Evolutionary conservation across 2,113 vertebrate species (phyloP).

Genomic region (Notarius quadriscutis): DNA sequence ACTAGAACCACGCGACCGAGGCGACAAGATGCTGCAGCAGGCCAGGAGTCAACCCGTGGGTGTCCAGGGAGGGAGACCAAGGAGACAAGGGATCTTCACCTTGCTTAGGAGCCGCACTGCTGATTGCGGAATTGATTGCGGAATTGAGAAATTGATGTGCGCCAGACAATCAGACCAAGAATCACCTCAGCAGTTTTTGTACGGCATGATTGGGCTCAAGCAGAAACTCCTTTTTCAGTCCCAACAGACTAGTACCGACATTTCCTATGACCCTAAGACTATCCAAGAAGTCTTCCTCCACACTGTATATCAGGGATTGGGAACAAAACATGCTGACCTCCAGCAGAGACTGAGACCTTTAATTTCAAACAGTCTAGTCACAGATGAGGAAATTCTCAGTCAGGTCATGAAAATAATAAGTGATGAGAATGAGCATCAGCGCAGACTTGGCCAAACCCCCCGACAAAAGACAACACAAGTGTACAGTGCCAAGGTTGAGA

Average conservation of each 20-base stretch:
- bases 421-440: constrained; percentile 26
- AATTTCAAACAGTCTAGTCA: background rate
- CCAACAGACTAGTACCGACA: background rate
- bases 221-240: background rate
- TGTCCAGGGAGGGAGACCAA: too few species aligned
- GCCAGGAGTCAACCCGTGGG: too few species aligned
- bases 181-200: background rate
- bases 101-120: too few species aligned
- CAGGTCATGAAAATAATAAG: constrained; percentile 28
- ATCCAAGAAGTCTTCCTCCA: background rate
- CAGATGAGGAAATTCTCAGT: constrained; percentile 27
- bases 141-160: background rate
- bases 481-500: background rate
- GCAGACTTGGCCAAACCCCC: too few species aligned
- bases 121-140: too few species aligned
- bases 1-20: too few species aligned
- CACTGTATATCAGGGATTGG: background rate
- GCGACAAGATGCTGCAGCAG: too few species aligned
- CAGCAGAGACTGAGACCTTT: constrained; percentile 18
- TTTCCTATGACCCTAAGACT: background rate
- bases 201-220: background rate
- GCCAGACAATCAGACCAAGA: background rate
- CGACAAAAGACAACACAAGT: background rate
- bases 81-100: too few species aligned
- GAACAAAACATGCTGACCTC: constrained; percentile 35